phyloP scores from a whole-genome alignment of 2,113 vertebrate species.

The Bufo gargarizans region DNA sequence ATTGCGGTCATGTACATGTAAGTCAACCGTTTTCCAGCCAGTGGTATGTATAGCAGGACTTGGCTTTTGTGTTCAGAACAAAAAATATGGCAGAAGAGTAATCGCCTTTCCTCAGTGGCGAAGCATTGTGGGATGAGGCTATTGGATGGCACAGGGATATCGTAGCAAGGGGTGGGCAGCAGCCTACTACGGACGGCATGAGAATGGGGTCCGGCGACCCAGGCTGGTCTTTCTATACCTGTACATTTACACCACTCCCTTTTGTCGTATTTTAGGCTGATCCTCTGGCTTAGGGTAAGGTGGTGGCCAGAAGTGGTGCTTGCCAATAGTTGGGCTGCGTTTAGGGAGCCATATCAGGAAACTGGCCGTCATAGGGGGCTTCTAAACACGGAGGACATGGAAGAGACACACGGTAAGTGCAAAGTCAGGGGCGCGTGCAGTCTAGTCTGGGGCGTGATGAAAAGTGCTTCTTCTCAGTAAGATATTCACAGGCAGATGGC shows the following conservation, averaged over 20 bases:
- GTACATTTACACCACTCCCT: not conserved
- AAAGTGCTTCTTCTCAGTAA: conserved; percentile 11
- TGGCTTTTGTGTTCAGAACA: not conserved
- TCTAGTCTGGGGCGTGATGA: not conserved
- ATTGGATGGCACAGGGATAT: not conserved
- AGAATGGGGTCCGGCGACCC: not conserved
- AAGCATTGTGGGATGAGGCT: not conserved
- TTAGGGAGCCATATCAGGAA: conserved; percentile 50
- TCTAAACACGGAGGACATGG: conserved; percentile 23
- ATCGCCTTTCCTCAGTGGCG: conserved; percentile 3
- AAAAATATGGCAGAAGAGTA: conserved; percentile 1
- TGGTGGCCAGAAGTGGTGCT: not conserved
- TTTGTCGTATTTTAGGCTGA: not conserved
- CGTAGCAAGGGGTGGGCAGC: not conserved
- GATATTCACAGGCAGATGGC: conserved; percentile 23
- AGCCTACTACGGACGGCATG: conserved; percentile 1
- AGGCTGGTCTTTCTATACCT: not conserved
- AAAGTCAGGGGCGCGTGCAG: conserved; percentile 19
- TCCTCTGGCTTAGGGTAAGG: not conserved
- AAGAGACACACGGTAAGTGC: conserved; percentile 5
- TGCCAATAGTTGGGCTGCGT: conserved; percentile 13
- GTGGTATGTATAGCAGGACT: not conserved
- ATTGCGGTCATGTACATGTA: not conserved
- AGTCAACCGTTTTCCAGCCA: conserved; percentile 18
- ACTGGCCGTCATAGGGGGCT: conserved; percentile 46